Percentiles rank a stretch among this genome's conserved stretches.
These are phyloP conservation scores for Acleris laterana DNA, from an alignment of 2,888 invertebrate species.

Conservation along the genomic window DNA sequence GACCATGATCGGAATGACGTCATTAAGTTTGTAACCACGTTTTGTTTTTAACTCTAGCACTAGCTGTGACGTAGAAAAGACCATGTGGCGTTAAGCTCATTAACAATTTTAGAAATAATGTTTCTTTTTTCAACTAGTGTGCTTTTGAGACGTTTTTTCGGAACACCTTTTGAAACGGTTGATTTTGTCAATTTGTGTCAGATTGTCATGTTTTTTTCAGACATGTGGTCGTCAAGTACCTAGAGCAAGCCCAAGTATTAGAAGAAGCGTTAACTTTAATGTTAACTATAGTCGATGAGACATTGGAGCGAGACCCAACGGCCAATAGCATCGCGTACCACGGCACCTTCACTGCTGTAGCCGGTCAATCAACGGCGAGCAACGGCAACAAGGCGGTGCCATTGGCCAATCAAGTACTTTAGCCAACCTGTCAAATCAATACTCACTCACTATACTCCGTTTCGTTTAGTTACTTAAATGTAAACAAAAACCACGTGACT, in stretches of 20 bases:
- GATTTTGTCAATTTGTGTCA: too few relatives aligned
- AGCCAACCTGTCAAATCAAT: too few relatives aligned
- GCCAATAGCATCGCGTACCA: background rate
- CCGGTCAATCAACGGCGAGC: background rate
- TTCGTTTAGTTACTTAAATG: background rate
- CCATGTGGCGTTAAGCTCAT: too few relatives aligned
- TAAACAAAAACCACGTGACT: too few relatives aligned
- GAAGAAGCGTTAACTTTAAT: conserved; percentile 46
- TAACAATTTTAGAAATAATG: too few relatives aligned
- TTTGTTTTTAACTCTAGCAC: too few relatives aligned
- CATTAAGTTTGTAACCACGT: too few relatives aligned
- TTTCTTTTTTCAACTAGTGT: too few relatives aligned
- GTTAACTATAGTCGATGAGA: conserved; percentile 11
- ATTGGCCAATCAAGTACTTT: background rate
- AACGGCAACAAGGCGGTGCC: background rate
- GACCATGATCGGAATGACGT: too few relatives aligned
- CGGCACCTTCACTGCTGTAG: background rate
- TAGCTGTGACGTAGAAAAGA: too few relatives aligned
- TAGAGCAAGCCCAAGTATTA: conserved; percentile 54
- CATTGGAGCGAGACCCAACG: conserved; percentile 30
- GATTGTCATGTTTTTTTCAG: conserved; percentile 48
- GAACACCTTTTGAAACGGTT: too few relatives aligned
- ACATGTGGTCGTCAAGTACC: conserved; percentile 53
- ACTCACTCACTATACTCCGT: background rate
- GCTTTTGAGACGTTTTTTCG: too few relatives aligned